These are phyloP conservation scores for Thymelicus sylvestris DNA, from an alignment of 2,888 invertebrate genomes.

Conservation along the genomic window DNA sequence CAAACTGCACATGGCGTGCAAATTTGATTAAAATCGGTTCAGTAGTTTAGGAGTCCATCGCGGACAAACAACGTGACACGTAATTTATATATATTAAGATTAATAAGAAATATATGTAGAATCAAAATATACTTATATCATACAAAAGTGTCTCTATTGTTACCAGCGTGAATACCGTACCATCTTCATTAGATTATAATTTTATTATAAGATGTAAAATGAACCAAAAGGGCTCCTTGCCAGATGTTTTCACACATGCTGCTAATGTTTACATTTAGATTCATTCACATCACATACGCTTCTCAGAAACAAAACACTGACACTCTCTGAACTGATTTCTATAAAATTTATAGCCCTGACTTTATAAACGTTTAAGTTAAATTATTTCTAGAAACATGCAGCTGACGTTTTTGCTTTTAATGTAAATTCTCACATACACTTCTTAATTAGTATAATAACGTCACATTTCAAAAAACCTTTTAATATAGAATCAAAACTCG, in stretches of 20 bases:
- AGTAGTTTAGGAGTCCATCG: too few relatives aligned
- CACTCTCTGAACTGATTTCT: constrained; percentile 32
- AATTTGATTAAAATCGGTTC: too few relatives aligned
- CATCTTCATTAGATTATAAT: not conserved
- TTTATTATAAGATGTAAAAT: not conserved
- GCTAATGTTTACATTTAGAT: constrained; percentile 28
- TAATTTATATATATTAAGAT: too few relatives aligned
- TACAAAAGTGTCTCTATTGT: not conserved
- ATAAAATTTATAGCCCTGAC: constrained; percentile 30
- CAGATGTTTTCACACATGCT: constrained; percentile 33
- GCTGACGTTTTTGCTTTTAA: not conserved
- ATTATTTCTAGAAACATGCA: not conserved
- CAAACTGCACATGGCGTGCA: too few relatives aligned
- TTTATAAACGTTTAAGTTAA: not conserved
- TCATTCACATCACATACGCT: constrained; percentile 33
- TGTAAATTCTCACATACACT: too few relatives aligned
- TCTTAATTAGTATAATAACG: too few relatives aligned
- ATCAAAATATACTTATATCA: too few relatives aligned
- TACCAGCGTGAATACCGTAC: not conserved
- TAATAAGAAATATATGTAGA: too few relatives aligned
- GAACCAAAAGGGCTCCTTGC: not conserved
- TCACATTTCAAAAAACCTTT: too few relatives aligned
- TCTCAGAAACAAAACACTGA: constrained; percentile 30
- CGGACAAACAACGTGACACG: too few relatives aligned
- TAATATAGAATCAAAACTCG: too few relatives aligned